Evolutionary conservation across 2,113 vertebrate species (phyloP), one percentile per base, ranked within the genome.

Genomic region (Siniperca chuatsi): DNA sequence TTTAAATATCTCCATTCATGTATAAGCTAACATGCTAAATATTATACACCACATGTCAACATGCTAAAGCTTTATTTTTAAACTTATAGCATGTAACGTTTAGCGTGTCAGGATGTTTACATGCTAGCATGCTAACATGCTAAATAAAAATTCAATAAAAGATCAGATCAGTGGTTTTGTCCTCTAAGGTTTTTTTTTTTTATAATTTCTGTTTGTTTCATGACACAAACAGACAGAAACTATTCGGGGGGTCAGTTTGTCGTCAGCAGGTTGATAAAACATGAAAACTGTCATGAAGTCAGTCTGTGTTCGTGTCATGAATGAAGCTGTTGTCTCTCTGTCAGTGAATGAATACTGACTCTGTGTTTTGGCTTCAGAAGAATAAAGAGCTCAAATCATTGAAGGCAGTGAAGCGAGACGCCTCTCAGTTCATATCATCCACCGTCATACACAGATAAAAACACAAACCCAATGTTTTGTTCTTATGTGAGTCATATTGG

Each of bases 261-360:
- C 54, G 29, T 76, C 78, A 68, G 44, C 50, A 25, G 66, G 79
- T 82, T 65, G 55, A 74, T 69, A 0, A 82, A 55, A 82, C 44
- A 60, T 62, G 62, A 62, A 40, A 52, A 6, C 11, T 10, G 29
- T 61, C n/a, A 29, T 76, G 58, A 81, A 37, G 83, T 80, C 64
- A 2, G 6, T 75, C 48, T 69, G 70, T 74, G 74, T 66, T 50
- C 1, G 0, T 15, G 44, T 20, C 0, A 3, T 82, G 74, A 87
- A 61, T 66, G 80, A 62, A 76, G 76, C 61, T 12, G 40, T 57
- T 86, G 75, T 85, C 37, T 37, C 52, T 46, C 35, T 16, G 4
- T 18, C 66, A 15, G 4, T 60, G 61, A 65, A 9, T 68, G 75
- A 86, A 81, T 25, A 54, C 85, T 46, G 58, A 78, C 75, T 64